A percentile compares a stretch with the other conserved stretches of the same genome.
These are phyloP conservation scores for Phenganax stokvisi DNA, from an alignment of 92 coral and sea anemone species.

Conservation along the genomic window DNA sequence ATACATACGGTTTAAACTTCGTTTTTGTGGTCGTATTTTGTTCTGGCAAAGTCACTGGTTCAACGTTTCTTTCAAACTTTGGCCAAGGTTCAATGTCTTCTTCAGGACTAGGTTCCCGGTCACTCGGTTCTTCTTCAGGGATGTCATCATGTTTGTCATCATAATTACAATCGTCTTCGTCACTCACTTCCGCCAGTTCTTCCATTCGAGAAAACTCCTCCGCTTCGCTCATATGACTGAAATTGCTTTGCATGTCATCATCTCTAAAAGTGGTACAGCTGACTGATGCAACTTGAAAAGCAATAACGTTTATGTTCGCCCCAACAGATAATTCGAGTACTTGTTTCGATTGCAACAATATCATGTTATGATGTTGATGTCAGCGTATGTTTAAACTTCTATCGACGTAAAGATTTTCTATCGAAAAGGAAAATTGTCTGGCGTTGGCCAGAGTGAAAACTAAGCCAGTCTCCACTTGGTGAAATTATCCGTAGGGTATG, in stretches of 20 bases:
- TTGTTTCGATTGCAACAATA: too few species aligned
- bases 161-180: conserved; percentile 57
- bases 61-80: background rate
- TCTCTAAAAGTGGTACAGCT: conserved; percentile 48
- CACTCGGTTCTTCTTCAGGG: conserved; percentile 16
- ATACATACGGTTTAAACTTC: conserved; percentile 8
- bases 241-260: conserved; percentile 98
- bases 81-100: background rate
- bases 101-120: background rate
- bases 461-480: too few species aligned
- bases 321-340: too few species aligned
- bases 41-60: background rate
- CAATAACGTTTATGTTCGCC: too few species aligned
- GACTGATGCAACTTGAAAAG: too few species aligned
- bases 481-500: too few species aligned
- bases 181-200: conserved; percentile 82
- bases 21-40: background rate
- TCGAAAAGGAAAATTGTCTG: too few species aligned
- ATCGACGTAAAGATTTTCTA: too few species aligned
- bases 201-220: conserved; percentile 72
- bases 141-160: conserved; percentile 6
- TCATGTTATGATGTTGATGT: too few species aligned
- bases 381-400: too few species aligned
- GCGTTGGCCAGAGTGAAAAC: too few species aligned
- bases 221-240: conserved; percentile 90